Evolutionary conservation across 2,113 vertebrate genomes (phyloP), one percentile per base, ranked within the genome.

Genomic region (Sterna hirundo): DNA sequence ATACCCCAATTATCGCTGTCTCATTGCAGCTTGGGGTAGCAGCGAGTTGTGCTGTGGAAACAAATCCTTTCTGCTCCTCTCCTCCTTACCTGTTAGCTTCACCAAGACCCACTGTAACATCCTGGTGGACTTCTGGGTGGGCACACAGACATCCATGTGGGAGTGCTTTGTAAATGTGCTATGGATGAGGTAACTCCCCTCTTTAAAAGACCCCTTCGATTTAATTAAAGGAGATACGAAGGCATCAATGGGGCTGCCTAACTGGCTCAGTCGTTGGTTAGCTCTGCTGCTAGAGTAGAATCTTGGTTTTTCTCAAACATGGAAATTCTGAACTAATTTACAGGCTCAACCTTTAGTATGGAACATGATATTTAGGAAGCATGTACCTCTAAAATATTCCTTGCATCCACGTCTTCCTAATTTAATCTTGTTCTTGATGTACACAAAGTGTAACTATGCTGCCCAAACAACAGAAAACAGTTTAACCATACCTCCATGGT

Each of bases 201-300:
- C 17, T 84, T 76, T n/a, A 75, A 58, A 7, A 65, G 17, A 61
- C 5, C 6, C 6, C 11, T 66, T 70, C 1, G 1, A 36, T 76
- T 30, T 46, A 62, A 82, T 38, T 61, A 12, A 82, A 76, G 20
- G 46, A 34, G 36, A 55, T 30, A 34, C 0, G 0, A 87, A 66
- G 5, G 10, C 19, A 34, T 32, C 1, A 0, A 11, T 5, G 47
- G 9, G 2, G 9, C 21, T 74, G 6, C 16, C 34, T 66, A 22
- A 40, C 29, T 13, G 4, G 11, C 9, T 75, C 16, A 36, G 30
- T 1, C 49, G 2, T 29, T 40, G 40, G 15, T 84, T 75, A 51
- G 13, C 32, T 93, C 30, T 75, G 32, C 14, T 66, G 51, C 23
- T 70, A 62, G 52, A 29, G 49, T 46, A 60, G 10, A 79, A 64